Conservation (phyloP, 92 coral and sea anemone species). For the Meandrina meandrites region DNA sequence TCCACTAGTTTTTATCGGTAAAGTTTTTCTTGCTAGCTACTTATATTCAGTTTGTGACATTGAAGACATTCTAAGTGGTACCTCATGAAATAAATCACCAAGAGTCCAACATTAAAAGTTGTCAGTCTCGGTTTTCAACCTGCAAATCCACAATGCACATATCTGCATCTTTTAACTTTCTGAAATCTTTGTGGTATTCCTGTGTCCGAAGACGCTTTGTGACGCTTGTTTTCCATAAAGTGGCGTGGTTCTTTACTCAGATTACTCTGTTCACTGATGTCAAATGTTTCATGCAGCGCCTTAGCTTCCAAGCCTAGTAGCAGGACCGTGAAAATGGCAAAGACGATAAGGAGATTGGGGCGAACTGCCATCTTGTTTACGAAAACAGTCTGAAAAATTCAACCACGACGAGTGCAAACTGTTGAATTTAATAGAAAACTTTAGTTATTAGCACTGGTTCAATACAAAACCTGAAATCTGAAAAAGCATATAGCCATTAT, state of each 20-base stretch:
- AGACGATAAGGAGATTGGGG: not conserved
- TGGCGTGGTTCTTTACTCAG: not conserved
- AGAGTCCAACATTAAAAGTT: not conserved
- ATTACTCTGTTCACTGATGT: not conserved
- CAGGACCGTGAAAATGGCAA: constrained; percentile 15
- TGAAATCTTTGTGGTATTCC: not conserved
- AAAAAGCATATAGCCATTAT: no score
- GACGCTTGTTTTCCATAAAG: not conserved
- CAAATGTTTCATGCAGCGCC: not conserved
- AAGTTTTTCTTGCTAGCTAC: not conserved
- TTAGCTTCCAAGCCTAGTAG: constrained; percentile 18
- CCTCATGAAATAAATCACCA: not conserved
- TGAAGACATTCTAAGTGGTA: not conserved
- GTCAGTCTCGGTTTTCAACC: not conserved
- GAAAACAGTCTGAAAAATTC: not conserved
- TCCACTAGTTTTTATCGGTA: not conserved
- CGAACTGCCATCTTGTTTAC: not conserved
- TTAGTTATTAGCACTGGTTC: no score
- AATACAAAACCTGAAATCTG: not conserved
- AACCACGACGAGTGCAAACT: not conserved
- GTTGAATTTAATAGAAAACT: not conserved
- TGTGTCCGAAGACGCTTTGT: not conserved
- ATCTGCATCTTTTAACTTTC: not conserved
- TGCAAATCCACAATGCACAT: not conserved
- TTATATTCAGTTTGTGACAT: not conserved